Percentiles rank a stretch among this genome's conserved stretches.
These are phyloP conservation scores for Microtus montanus DNA, from an alignment of 2,113 vertebrate genomes.

Conservation along the genomic window DNA sequence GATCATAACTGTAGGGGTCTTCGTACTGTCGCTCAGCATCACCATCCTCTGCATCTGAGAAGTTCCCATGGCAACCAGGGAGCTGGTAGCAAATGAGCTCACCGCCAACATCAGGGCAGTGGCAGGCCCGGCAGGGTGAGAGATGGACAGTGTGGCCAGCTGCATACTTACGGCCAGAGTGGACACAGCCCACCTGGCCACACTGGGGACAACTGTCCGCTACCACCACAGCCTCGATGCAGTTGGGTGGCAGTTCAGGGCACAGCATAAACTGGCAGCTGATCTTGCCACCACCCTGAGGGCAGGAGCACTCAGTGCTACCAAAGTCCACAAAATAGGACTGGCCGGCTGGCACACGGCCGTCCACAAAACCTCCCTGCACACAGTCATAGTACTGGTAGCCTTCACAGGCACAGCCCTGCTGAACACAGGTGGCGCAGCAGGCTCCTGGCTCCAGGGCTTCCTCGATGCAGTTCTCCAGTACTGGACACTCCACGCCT, in stretches of 20 bases:
- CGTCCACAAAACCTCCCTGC: constrained; percentile 91
- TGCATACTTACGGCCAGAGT: constrained; percentile 88
- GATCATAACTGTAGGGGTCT: constrained; percentile 88
- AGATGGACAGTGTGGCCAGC: constrained; percentile 93
- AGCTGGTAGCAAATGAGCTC: constrained; percentile 94
- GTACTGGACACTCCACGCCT: constrained; percentile 86
- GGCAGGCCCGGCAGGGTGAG: constrained; percentile 92
- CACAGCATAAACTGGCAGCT: constrained; percentile 97
- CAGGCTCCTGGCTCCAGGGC: constrained; percentile 89
- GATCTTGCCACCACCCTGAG: constrained; percentile 93
- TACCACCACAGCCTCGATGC: constrained; percentile 90
- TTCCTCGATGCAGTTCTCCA: constrained; percentile 93
- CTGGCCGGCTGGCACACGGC: constrained; percentile 93
- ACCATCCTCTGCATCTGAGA: constrained; percentile 81
- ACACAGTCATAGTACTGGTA: constrained; percentile 98
- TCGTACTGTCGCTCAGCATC: constrained; percentile 83
- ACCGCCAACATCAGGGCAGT: constrained; percentile 92
- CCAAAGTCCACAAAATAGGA: constrained; percentile 98
- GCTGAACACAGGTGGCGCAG: constrained; percentile 90
- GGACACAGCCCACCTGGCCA: constrained; percentile 91
- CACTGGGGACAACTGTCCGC: constrained; percentile 93
- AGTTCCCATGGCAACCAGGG: constrained; percentile 86
- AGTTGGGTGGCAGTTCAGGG: constrained; percentile 93
- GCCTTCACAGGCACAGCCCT: constrained; percentile 93
- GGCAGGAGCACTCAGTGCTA: constrained; percentile 96